These are phyloP conservation scores for Tenualosa ilisha DNA, from an alignment of 2,797 vertebrate genomes.

Conservation along the genomic window DNA sequence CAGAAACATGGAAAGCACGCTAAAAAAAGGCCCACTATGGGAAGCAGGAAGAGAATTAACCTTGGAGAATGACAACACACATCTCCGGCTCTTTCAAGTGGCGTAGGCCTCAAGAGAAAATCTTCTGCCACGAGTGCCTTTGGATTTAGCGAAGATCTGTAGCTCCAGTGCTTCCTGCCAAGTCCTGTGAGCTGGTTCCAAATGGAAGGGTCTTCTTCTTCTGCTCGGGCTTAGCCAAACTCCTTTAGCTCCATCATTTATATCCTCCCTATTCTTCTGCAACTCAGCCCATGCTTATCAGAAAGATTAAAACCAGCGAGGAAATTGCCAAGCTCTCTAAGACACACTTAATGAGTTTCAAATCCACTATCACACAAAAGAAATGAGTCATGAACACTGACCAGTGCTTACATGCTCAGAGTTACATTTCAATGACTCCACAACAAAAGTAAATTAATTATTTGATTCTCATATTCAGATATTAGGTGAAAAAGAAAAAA, in stretches of 20 bases:
- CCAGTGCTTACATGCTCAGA: not conserved
- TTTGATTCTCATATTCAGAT: not conserved
- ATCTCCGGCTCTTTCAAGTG: slow-evolving; percentile 2
- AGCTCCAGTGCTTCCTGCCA: not conserved
- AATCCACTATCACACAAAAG: slow-evolving; percentile 7
- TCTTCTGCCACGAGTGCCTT: slow-evolving; percentile 18
- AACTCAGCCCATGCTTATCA: not conserved
- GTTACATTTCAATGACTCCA: slow-evolving; percentile 6
- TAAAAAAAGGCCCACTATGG: not conserved
- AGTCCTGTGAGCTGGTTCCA: not conserved
- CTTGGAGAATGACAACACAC: slow-evolving; percentile 18
- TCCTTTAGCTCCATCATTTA: not conserved
- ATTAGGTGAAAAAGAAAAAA: not conserved
- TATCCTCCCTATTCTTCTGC: not conserved
- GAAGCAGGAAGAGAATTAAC: slow-evolving; percentile 3
- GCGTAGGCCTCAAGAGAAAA: not conserved
- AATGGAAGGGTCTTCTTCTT: slow-evolving; percentile 8
- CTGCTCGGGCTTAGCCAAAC: not conserved
- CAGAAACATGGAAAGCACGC: not conserved
- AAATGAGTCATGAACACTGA: not conserved
- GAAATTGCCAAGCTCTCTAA: slow-evolving; percentile 22
- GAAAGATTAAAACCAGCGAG: not conserved
- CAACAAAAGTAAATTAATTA: not conserved
- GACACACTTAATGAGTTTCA: slow-evolving; percentile 15
- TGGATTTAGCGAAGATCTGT: slow-evolving; percentile 19